Conservation (phyloP, 2,113 vertebrate genomes). For the Tursiops truncatus region DNA sequence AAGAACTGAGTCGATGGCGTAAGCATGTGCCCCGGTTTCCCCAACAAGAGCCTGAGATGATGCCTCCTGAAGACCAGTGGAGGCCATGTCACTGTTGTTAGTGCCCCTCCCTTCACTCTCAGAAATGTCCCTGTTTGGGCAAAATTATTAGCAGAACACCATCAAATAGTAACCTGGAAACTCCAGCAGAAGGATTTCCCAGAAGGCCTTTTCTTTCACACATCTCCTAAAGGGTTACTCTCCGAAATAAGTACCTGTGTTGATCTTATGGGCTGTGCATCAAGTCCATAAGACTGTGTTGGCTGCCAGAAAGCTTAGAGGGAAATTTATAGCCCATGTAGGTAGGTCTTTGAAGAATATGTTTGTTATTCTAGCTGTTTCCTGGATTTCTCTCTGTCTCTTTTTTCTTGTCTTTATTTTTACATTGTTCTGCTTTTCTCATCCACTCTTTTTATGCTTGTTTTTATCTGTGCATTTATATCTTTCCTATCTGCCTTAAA, state of each 20-base stretch:
- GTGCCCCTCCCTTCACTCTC: background rate
- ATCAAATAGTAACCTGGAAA: background rate
- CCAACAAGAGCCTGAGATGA: background rate
- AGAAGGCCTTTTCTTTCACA: background rate
- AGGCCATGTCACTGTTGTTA: too few species aligned
- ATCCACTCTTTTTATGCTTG: background rate
- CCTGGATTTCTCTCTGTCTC: background rate
- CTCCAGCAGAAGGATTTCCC: background rate
- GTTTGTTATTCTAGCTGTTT: background rate
- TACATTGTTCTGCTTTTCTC: background rate
- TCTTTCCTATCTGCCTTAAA: background rate
- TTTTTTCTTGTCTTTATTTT: background rate
- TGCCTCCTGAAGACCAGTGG: fast-evolving
- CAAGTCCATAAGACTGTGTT: fast-evolving
- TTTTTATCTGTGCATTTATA: background rate
- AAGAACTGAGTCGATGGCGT: background rate
- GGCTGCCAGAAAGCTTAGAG: background rate
- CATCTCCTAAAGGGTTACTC: background rate
- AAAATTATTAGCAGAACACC: background rate
- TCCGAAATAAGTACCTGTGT: too few species aligned
- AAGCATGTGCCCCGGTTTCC: fast-evolving
- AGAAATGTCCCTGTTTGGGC: background rate
- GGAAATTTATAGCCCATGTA: fast-evolving
- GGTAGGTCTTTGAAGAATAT: background rate
- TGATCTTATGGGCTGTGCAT: background rate